Percentiles rank a stretch among this genome's conserved stretches.
Conservation (phyloP, 2,113 vertebrate species). For the Euleptes europaea region DNA sequence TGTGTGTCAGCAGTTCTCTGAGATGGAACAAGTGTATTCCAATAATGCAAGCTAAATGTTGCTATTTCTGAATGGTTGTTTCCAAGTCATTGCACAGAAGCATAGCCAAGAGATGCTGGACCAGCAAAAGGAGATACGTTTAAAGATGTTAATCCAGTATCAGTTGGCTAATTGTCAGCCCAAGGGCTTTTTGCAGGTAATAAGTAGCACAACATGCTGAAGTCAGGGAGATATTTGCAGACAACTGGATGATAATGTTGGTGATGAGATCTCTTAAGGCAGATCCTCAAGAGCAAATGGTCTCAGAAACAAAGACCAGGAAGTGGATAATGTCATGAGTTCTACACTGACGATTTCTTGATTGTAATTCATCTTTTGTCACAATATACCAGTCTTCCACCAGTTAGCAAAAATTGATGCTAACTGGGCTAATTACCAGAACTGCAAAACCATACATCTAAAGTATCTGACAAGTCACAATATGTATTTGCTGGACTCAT, state of each 20-base stretch:
- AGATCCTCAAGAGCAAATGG: neutral
- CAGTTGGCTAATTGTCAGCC: neutral
- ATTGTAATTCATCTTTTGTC: neutral
- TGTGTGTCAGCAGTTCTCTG: conserved; percentile 15
- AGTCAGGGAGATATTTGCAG: neutral
- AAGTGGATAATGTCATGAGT: neutral
- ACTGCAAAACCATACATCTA: too few species aligned
- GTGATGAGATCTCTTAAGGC: neutral
- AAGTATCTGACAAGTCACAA: too few species aligned
- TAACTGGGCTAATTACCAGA: too few species aligned
- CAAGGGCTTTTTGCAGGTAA: conserved; percentile 10
- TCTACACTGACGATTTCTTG: neutral
- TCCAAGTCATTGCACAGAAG: neutral
- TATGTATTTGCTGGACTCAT: too few species aligned
- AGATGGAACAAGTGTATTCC: conserved; percentile 34
- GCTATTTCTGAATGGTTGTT: conserved; percentile 20
- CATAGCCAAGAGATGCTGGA: neutral
- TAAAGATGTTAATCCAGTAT: conserved; percentile 15
- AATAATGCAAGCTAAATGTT: neutral
- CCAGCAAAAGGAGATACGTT: neutral
- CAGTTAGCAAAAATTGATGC: too few species aligned
- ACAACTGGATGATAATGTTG: neutral
- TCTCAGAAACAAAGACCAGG: neutral
- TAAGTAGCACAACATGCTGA: neutral
- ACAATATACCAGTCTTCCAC: neutral